phyloP scores from a whole-genome alignment of 2,113 vertebrate genomes.

The Meleagris gallopavo region DNA sequence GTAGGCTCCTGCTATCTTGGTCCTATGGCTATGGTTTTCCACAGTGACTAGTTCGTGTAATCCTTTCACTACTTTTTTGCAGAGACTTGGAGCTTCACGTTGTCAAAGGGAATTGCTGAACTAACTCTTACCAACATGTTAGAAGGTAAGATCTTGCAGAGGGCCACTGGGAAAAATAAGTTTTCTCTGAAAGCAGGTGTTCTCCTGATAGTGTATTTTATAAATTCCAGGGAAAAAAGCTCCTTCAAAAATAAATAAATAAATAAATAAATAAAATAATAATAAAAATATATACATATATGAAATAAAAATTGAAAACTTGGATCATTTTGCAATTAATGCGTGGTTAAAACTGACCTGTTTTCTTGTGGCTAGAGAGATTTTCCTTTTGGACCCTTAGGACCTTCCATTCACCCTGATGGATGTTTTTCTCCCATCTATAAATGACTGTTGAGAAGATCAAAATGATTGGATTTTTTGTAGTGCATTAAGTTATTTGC shows the following conservation, averaged over 20 bases:
- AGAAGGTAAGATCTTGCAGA: neutral
- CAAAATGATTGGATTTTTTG: neutral
- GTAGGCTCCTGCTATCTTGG: neutral
- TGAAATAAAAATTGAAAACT: neutral
- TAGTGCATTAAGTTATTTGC: neutral
- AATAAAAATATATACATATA: too few relatives aligned
- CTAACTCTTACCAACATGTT: neutral
- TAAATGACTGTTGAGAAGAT: neutral
- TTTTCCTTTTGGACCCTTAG: neutral
- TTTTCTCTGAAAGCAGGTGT: neutral
- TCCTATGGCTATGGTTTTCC: neutral
- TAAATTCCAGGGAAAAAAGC: neutral
- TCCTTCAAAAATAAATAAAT: neutral
- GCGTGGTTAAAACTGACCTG: neutral
- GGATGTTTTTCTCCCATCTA: neutral
- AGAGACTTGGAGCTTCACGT: neutral
- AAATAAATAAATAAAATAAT: too few relatives aligned
- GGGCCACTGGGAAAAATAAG: neutral
- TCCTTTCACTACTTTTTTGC: neutral
- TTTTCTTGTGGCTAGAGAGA: neutral
- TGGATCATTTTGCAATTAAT: neutral
- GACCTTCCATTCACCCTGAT: neutral
- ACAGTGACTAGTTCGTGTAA: conserved; percentile 19
- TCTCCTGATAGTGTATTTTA: neutral
- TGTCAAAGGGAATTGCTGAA: neutral